Base-by-base conservation (phyloP, 2,797 vertebrate genomes). In the Chloroceryle inda region DNA sequence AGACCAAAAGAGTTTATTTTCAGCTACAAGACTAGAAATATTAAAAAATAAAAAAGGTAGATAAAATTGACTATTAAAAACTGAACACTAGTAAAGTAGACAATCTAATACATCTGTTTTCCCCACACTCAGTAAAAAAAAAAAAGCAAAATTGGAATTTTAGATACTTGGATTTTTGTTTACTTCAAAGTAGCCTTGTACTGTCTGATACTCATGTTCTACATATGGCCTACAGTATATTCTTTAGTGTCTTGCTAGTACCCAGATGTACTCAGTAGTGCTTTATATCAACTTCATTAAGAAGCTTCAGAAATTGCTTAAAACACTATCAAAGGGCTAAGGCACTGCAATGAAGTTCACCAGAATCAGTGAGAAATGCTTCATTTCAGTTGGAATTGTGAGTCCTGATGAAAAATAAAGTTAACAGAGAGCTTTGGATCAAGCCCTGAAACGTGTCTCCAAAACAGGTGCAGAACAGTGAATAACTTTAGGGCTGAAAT, bases 401-500 rank as follows among this genome's bases (percentile, higher is more conserved):
- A 85, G 26, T 74, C 35, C n/a, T 72, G 61, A 76, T 71, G 61
- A 68, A 94, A 91, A 91, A 7, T 29, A 6, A 90, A 89, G 33
- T 62, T 55, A 77, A 13, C 8, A 35, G 45, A 77, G 45, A 87
- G 40, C 40, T 89, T 74, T 82, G 64, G 40, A 85, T 69, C 59
- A 74, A 82, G 35, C 24, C 74, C 38, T 66, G 71, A 82, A 79
- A 49, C 5, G 2, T 9, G 8, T 82, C 24, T 64, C 68, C 68
- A 64, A 89, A 92, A 68, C 84, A 93, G 81, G 89, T 95, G 89
- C 81, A 68, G 69, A 90, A 83, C 82, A 94, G 44, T 82, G 77
- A 74, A 49, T 49, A 71, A 85, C 59, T 71, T 47, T 52, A 74
- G 62, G 93, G 44, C 81, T 93, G 91, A 87, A 94, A 68, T 89